These are phyloP conservation scores for Eulemur rubriventer DNA, from an alignment of 2,797 vertebrate species.

Conservation along the genomic window DNA sequence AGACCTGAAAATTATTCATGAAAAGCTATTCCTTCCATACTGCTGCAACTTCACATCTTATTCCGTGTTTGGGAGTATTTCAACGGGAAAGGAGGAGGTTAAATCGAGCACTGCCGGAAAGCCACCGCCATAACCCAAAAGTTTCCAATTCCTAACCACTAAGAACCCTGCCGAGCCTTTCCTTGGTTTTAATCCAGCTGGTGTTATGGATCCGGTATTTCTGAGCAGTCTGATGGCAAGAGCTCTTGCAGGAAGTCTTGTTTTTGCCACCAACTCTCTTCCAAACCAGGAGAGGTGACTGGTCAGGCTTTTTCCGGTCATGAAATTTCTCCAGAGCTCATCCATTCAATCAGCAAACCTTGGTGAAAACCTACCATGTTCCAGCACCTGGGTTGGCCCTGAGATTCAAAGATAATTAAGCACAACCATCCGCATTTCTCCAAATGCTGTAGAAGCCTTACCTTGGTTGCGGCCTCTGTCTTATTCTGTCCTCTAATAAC, in stretches of 20 bases:
- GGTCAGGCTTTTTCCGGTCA: constrained; percentile 47
- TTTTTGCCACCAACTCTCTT: constrained; percentile 45
- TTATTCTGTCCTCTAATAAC: constrained; percentile 48
- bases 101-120: constrained; percentile 5
- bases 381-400: background rate
- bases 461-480: constrained; percentile 22
- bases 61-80: background rate
- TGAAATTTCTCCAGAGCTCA: constrained; percentile 30
- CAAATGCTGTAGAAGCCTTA: background rate
- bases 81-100: background rate
- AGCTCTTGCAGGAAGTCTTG: constrained; percentile 33
- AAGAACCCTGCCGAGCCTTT: background rate
- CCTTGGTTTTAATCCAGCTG: background rate
- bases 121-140: background rate
- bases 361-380: constrained; percentile 35
- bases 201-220: background rate
- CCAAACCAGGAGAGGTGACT: constrained; percentile 2
- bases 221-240: constrained; percentile 34
- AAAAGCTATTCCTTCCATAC: background rate
- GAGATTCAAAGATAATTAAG: constrained; percentile 33
- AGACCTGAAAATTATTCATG: background rate
- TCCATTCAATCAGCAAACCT: constrained; percentile 42
- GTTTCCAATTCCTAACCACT: background rate
- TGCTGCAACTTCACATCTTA: background rate
- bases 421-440: constrained; percentile 39